Evolutionary conservation across 2,888 invertebrate genomes (phyloP).

Genomic region (Branchellion lobata): DNA sequence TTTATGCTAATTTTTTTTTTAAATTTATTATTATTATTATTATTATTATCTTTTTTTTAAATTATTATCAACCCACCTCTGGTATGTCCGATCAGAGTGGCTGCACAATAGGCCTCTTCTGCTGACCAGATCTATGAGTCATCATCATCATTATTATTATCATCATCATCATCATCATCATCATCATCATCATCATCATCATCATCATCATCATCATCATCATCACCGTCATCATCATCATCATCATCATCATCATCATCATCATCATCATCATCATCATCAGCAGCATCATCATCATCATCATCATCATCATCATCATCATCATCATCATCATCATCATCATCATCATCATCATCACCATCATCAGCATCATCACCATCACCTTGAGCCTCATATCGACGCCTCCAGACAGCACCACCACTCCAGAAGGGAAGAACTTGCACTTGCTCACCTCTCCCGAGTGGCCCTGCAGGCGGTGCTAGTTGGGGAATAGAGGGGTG

Average conservation of each 20-base stretch:
- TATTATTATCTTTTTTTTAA: too few relatives aligned
- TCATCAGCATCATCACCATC: background rate
- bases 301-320: slow-evolving; percentile 5
- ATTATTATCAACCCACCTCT: slow-evolving; percentile 57
- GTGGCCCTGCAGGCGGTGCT: slow-evolving; percentile 68
- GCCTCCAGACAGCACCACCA: slow-evolving; percentile 71
- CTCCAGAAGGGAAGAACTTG: slow-evolving; percentile 73
- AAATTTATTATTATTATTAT: too few relatives aligned
- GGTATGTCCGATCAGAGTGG: slow-evolving; percentile 70
- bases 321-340: slow-evolving; percentile 11
- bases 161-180: slow-evolving; percentile 11
- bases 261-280: slow-evolving; percentile 22
- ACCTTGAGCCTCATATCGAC: slow-evolving; percentile 64
- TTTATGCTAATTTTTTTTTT: too few relatives aligned
- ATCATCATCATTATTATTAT: background rate
- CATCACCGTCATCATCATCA: slow-evolving; percentile 18
- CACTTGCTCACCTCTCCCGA: slow-evolving; percentile 71
- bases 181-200: slow-evolving; percentile 29
- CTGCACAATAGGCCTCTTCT: slow-evolving; percentile 71
- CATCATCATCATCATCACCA: slow-evolving; percentile 21
- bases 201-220: slow-evolving; percentile 29
- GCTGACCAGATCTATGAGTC: slow-evolving; percentile 63
- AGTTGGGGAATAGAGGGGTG: slow-evolving; percentile 26
- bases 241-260: slow-evolving; percentile 26
- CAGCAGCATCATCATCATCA: slow-evolving; percentile 61